phyloP scores from a whole-genome alignment of 2,797 vertebrate species.

The Megalops cyprinoides region DNA sequence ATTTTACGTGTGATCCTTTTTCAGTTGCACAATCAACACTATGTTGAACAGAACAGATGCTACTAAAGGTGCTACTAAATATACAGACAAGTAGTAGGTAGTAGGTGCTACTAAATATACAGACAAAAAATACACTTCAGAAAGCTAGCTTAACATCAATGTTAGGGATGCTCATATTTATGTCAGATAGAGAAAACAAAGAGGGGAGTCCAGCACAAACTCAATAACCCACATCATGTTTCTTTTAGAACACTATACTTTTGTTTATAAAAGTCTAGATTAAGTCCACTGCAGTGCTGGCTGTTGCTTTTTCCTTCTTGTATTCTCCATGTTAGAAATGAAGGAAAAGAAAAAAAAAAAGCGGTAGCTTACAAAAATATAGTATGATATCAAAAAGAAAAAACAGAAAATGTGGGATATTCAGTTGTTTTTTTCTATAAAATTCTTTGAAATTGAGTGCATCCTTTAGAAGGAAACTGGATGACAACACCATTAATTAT shows the following conservation, averaged over 20 bases:
- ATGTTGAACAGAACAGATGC: not conserved
- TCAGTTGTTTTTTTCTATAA: not conserved
- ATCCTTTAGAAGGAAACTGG: not conserved
- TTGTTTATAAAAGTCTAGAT: not conserved
- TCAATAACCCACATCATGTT: slow-evolving; percentile 10
- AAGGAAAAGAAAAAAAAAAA: too few relatives aligned
- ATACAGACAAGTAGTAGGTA: slow-evolving; percentile 3
- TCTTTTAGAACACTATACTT: not conserved
- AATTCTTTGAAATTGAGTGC: not conserved
- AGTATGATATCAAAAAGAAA: not conserved
- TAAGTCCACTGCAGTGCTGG: not conserved
- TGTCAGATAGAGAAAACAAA: not conserved
- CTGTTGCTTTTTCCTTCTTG: too few relatives aligned
- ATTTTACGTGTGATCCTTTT: not conserved
- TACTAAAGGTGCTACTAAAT: not conserved
- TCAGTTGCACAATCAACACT: not conserved
- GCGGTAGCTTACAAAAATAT: too few relatives aligned
- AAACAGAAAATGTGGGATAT: not conserved
- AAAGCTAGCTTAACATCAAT: not conserved
- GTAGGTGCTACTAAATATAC: not conserved
- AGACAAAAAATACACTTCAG: slow-evolving; percentile 14
- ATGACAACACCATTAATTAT: not conserved
- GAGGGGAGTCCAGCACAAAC: not conserved
- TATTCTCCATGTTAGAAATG: not conserved
- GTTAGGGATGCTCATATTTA: not conserved